These are phyloP conservation scores for Sander vitreus DNA, from an alignment of 2,113 vertebrate genomes.

Conservation along the genomic window DNA sequence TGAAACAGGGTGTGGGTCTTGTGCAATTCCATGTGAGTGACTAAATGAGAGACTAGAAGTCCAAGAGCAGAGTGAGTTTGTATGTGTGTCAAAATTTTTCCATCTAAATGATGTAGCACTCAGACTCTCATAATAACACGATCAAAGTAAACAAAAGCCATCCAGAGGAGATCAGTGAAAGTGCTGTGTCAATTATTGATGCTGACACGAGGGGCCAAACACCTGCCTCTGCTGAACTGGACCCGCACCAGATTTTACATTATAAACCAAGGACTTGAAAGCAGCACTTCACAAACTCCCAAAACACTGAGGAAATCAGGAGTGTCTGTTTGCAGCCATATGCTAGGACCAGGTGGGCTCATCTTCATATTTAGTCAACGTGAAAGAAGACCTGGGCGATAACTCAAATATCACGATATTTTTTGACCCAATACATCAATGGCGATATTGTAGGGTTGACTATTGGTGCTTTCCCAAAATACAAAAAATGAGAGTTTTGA, in stretches of 20 bases:
- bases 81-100: not conserved
- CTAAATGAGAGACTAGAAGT: not conserved
- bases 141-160: slow-evolving; percentile 22
- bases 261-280: slow-evolving; percentile 21
- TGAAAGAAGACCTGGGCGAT: not conserved
- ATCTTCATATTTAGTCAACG: not conserved
- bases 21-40: not conserved
- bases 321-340: slow-evolving; percentile 2
- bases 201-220: slow-evolving; percentile 25
- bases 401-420: too few relatives aligned
- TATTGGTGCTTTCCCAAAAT: too few relatives aligned
- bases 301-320: slow-evolving; percentile 15
- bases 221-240: slow-evolving; percentile 38
- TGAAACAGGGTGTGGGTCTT: not conserved
- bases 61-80: not conserved
- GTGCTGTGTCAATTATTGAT: slow-evolving; percentile 51
- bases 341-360: not conserved
- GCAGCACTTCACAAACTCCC: slow-evolving; percentile 6
- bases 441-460: too few relatives aligned
- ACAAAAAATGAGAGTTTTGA: too few relatives aligned
- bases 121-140: not conserved
- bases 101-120: slow-evolving; percentile 31
- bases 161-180: not conserved
- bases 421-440: too few relatives aligned
- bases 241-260: slow-evolving; percentile 25